phyloP scores from a whole-genome alignment of 2,888 invertebrate species.

The Rutpela maculata region DNA sequence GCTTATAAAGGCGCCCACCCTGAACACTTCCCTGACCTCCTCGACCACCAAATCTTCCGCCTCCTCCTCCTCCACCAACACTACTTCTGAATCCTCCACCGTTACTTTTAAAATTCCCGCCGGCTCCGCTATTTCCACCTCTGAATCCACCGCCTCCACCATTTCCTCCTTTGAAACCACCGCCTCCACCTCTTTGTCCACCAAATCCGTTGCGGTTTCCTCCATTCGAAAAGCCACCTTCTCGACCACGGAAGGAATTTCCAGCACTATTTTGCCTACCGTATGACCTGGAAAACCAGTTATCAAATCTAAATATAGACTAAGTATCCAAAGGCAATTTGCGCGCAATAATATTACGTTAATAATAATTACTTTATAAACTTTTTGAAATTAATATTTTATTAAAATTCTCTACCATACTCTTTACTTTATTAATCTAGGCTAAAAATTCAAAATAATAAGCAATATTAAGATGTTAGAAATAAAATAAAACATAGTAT shows the following conservation, averaged over 20 bases:
- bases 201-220: slow-evolving; percentile 58
- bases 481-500: no score
- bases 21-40: slow-evolving; percentile 52
- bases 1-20: slow-evolving; percentile 78
- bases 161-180: slow-evolving; percentile 39
- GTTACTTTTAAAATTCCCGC: slow-evolving; percentile 61
- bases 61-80: slow-evolving; percentile 50
- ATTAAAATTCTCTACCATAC: no score
- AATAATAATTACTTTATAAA: no score
- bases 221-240: slow-evolving; percentile 61
- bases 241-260: slow-evolving; percentile 64
- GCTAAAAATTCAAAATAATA: no score
- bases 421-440: no score
- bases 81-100: slow-evolving; percentile 64
- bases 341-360: no score
- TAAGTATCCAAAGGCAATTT: no score
- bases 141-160: slow-evolving; percentile 30
- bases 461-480: no score
- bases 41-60: slow-evolving; percentile 41
- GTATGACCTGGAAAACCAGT: slow-evolving; percentile 19
- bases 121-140: slow-evolving; percentile 72
- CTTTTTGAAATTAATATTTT: no score
- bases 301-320: not conserved
- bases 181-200: slow-evolving; percentile 70
- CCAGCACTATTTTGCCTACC: slow-evolving; percentile 50